These are phyloP conservation scores for Gonocerus acuteangulatus DNA, from an alignment of 2,888 invertebrate genomes.

Conservation along the genomic window DNA sequence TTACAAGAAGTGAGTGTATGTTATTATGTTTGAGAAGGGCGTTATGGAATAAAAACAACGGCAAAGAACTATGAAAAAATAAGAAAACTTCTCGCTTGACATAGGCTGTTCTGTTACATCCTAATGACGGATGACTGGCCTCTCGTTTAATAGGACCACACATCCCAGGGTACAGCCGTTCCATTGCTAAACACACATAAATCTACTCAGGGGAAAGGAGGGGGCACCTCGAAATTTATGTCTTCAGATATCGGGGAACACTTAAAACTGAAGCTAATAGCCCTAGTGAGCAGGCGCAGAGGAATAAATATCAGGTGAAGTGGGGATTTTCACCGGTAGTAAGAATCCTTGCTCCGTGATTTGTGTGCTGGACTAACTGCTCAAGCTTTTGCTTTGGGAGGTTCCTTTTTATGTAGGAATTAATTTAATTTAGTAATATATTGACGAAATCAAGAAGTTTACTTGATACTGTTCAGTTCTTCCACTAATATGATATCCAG, in stretches of 20 bases:
- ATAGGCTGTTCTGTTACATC: neutral
- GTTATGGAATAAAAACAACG: too few species aligned
- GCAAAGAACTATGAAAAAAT: constrained; percentile 6
- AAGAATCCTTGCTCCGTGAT: too few species aligned
- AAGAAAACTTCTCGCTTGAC: neutral
- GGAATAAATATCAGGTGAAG: neutral
- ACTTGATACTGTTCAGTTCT: too few species aligned
- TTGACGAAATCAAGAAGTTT: too few species aligned
- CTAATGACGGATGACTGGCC: constrained; percentile 2
- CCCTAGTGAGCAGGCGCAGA: neutral
- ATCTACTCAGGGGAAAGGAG: too few species aligned
- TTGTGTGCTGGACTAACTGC: too few species aligned
- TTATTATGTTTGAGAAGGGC: too few species aligned
- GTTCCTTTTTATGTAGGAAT: too few species aligned
- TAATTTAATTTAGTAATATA: too few species aligned
- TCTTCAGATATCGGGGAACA: constrained; percentile 15
- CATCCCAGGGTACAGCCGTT: neutral
- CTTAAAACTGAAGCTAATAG: constrained; percentile 22
- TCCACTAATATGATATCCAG: too few species aligned
- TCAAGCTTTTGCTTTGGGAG: too few species aligned
- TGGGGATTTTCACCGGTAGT: constrained; percentile 6
- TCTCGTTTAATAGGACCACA: constrained; percentile 10
- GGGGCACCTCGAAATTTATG: constrained; percentile 14
- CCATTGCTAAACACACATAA: neutral
- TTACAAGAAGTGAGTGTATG: too few species aligned